These are phyloP conservation scores for Sparidentex hasta DNA, from an alignment of 2,797 vertebrate genomes.

Conservation along the genomic window DNA sequence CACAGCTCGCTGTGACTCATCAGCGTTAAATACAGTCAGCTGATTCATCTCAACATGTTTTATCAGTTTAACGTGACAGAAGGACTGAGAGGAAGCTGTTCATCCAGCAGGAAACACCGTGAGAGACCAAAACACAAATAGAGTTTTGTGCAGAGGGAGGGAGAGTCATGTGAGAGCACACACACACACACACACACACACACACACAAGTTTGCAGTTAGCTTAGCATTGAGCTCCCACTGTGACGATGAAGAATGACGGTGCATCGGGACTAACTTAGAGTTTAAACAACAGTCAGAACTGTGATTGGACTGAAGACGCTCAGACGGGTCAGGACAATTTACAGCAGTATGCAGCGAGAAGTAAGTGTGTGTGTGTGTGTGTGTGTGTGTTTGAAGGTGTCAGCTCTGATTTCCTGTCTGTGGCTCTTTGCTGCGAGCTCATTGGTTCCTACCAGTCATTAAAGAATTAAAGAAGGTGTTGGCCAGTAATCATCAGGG, in stretches of 20 bases:
- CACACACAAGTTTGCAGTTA: conserved; percentile 7
- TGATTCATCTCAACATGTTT: not conserved
- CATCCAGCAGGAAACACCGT: not conserved
- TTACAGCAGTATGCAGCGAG: conserved; percentile 12
- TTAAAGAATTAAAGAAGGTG: no score
- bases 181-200: not conserved
- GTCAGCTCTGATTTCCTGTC: not conserved
- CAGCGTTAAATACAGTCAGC: not conserved
- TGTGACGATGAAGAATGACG: not conserved
- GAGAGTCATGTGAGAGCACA: conserved; percentile 49
- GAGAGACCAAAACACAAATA: conserved; percentile 24
- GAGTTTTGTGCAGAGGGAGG: conserved; percentile 31
- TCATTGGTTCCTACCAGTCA: no score
- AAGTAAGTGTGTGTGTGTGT: conserved; percentile 18
- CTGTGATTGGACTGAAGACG: not conserved
- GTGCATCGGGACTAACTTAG: not conserved
- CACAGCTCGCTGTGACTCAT: no score
- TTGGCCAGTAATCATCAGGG: no score
- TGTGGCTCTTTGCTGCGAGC: not conserved
- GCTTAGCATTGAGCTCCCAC: conserved; percentile 12
- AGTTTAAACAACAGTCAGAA: not conserved
- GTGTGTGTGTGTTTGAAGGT: not conserved
- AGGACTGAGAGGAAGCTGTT: not conserved
- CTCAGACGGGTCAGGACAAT: not conserved
- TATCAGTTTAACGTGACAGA: not conserved